Conservation (phyloP, 2,888 invertebrate species). For the Polyploca ridens region DNA sequence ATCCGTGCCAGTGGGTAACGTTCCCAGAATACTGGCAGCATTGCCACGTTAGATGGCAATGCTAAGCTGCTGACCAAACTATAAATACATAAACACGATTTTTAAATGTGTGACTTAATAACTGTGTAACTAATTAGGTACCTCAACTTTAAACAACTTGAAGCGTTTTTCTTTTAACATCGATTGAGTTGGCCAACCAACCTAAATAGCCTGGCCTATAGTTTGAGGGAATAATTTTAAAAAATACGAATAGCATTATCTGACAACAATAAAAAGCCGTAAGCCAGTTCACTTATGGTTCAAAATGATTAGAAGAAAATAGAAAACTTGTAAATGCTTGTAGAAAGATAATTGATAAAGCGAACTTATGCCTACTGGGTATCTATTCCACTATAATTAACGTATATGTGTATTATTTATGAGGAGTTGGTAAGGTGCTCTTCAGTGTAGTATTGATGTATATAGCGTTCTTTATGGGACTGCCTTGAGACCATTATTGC, state of each 20-base stretch:
- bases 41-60: no score
- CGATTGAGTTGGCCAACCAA: conserved; percentile 33
- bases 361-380: conserved; percentile 62
- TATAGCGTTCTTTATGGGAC: conserved; percentile 52
- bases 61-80: no score
- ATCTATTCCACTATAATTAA: conserved; percentile 64
- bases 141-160: conserved; percentile 18
- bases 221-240: conserved; percentile 19
- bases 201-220: conserved; percentile 21
- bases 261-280: background rate
- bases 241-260: background rate
- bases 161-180: conserved; percentile 27
- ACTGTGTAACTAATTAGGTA: background rate
- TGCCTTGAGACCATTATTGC: conserved; percentile 48
- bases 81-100: no score
- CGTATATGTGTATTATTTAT: conserved; percentile 57
- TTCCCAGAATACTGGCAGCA: no score
- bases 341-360: conserved; percentile 55
- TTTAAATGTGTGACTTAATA: background rate
- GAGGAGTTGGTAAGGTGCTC: conserved; percentile 45
- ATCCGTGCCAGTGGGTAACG: no score
- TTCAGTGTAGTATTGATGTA: conserved; percentile 69
- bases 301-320: conserved; percentile 22
- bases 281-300: conserved; percentile 26
- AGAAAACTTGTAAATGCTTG: conserved; percentile 33